These are phyloP conservation scores for Zophobas atratus DNA, from an alignment of 1,140 invertebrate genomes.

Conservation along the genomic window DNA sequence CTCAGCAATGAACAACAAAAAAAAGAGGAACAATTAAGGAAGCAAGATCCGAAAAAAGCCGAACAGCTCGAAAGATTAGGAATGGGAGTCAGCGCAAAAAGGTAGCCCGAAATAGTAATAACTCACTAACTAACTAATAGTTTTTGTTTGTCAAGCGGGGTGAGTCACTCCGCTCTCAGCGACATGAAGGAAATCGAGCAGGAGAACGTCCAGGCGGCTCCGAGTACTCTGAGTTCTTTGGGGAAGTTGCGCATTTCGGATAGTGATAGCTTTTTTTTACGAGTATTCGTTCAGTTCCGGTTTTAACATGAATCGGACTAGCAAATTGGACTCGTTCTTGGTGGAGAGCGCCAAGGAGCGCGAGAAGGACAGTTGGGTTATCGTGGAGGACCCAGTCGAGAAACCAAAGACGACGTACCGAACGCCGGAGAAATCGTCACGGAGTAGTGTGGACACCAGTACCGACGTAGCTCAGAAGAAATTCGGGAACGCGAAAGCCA, in stretches of 20 bases:
- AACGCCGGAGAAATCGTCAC: constrained; percentile 11
- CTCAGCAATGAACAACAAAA: constrained; percentile 84
- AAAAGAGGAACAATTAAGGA: constrained; percentile 83
- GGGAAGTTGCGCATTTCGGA: constrained; percentile 64
- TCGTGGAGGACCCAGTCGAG: constrained; percentile 64
- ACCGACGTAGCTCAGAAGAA: constrained; percentile 89
- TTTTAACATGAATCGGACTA: constrained; percentile 70
- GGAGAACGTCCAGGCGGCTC: constrained; percentile 70
- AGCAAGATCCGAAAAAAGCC: constrained; percentile 89
- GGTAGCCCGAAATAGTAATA: constrained; percentile 60
- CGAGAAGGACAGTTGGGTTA: constrained; percentile 62
- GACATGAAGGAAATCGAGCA: constrained; percentile 97
- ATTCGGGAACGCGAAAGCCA: constrained; percentile 96
- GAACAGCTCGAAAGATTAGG: constrained; percentile 93
- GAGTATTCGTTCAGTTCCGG: constrained; percentile 69
- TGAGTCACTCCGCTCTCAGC: constrained; percentile 93
- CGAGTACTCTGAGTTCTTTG: constrained; percentile 62
- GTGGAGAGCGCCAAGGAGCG: constrained; percentile 45
- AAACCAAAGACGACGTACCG: constrained; percentile 53
- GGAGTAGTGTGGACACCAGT: background rate
- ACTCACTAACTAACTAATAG: too few species aligned
- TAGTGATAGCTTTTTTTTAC: constrained; percentile 64
- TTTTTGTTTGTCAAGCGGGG: constrained; percentile 73
- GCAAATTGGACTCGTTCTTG: constrained; percentile 52
- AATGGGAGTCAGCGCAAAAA: constrained; percentile 85